Evolutionary conservation across 2,797 vertebrate genomes (phyloP).

Genomic region (Merluccius polli): DNA sequence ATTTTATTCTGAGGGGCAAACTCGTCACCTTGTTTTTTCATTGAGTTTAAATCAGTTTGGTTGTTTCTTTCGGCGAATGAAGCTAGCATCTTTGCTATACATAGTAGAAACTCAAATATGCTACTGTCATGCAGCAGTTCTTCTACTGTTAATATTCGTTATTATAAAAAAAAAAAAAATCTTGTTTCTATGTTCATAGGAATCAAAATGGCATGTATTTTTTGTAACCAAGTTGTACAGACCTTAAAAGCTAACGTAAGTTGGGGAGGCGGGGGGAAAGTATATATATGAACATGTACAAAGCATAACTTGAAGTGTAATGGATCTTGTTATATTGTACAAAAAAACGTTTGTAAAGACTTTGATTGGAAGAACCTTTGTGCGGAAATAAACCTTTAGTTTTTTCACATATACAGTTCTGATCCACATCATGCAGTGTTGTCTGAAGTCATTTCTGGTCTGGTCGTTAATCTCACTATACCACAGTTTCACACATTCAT

Average conservation of each 20-base stretch:
- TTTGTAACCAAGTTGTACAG: conserved; percentile 72
- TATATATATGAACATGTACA: conserved; percentile 63
- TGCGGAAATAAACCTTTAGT: conserved; percentile 42
- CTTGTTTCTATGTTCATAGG: conserved; percentile 53
- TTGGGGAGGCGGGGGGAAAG: background rate
- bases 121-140: conserved; percentile 36
- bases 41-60: conserved; percentile 40
- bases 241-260: conserved; percentile 44
- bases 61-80: conserved; percentile 41
- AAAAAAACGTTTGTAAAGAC: conserved; percentile 64
- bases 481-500: background rate
- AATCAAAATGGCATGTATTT: conserved; percentile 63
- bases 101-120: conserved; percentile 28
- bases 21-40: conserved; percentile 35
- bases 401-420: conserved; percentile 32
- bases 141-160: conserved; percentile 32
- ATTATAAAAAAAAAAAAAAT: conserved; percentile 40
- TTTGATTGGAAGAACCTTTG: conserved; percentile 53
- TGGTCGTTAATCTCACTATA: background rate
- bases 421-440: conserved; percentile 34
- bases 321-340: conserved; percentile 67
- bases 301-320: conserved; percentile 56
- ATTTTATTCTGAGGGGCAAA: conserved; percentile 34
- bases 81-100: conserved; percentile 37
- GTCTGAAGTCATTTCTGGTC: conserved; percentile 18